Evolutionary conservation across 1,140 invertebrate genomes (phyloP).

Genomic region (Halotydeus destructor): DNA sequence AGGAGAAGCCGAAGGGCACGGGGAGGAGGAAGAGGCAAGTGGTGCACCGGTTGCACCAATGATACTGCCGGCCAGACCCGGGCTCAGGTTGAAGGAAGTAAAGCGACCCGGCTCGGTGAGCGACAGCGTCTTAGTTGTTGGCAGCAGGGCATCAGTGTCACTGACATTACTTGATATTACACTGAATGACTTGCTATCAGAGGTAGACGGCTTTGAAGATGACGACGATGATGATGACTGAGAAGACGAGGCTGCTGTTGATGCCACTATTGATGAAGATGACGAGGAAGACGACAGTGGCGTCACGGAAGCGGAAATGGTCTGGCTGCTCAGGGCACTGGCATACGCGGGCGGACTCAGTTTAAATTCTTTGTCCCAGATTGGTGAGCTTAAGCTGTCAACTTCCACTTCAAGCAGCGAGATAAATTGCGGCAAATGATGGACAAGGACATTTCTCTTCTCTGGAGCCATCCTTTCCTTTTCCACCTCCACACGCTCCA

Average conservation of each 20-base stretch:
- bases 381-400: slow-evolving; percentile 59
- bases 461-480: slow-evolving; percentile 68
- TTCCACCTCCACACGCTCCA: slow-evolving; percentile 70
- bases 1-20: slow-evolving; percentile 11
- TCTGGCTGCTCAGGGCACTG: neutral
- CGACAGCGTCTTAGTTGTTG: slow-evolving; percentile 3
- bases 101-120: slow-evolving; percentile 25
- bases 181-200: no score
- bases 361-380: slow-evolving; percentile 78
- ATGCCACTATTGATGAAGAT: neutral
- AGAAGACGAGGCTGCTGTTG: neutral
- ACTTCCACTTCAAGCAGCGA: slow-evolving; percentile 67
- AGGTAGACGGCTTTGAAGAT: no score
- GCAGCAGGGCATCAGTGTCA: neutral
- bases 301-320: slow-evolving; percentile 1
- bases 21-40: neutral
- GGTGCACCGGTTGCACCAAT: neutral
- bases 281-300: neutral
- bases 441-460: slow-evolving; percentile 42
- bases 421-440: slow-evolving; percentile 52
- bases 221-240: slow-evolving; percentile 19
- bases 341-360: slow-evolving; percentile 35
- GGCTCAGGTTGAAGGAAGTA: slow-evolving; percentile 40
- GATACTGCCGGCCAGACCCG: slow-evolving; percentile 28
- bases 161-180: slow-evolving; percentile 12